These are phyloP conservation scores for Lucifuga dentata DNA, from an alignment of 2,113 vertebrate species.

Conservation along the genomic window DNA sequence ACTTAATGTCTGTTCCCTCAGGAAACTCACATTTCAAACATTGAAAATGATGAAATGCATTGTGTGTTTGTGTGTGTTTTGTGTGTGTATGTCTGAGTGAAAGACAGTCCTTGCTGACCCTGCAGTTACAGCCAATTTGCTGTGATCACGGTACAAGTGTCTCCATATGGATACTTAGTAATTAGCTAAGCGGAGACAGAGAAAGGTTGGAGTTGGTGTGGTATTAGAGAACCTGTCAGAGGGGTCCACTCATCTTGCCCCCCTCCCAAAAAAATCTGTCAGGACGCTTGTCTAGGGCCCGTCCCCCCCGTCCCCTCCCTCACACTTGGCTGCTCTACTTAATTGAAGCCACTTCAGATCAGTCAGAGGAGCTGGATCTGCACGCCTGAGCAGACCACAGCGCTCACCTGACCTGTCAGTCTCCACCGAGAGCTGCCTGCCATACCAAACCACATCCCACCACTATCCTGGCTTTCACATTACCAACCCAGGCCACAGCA, in stretches of 20 bases:
- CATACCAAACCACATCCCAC: slow-evolving; percentile 3
- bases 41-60: slow-evolving; percentile 14
- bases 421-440: slow-evolving; percentile 25
- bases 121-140: slow-evolving; percentile 63
- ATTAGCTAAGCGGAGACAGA: slow-evolving; percentile 68
- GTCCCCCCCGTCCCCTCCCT: slow-evolving; percentile 46
- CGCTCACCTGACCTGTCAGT: slow-evolving; percentile 70
- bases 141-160: slow-evolving; percentile 67
- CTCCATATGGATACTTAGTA: slow-evolving; percentile 63
- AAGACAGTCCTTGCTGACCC: slow-evolving; percentile 44
- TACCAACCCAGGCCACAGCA: background rate
- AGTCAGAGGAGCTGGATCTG: slow-evolving; percentile 60
- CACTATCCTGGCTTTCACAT: background rate
- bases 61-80: slow-evolving; percentile 17
- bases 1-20: slow-evolving; percentile 8
- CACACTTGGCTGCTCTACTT: slow-evolving; percentile 72
- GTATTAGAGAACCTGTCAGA: slow-evolving; percentile 63
- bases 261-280: slow-evolving; percentile 46
- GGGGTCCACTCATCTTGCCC: slow-evolving; percentile 26
- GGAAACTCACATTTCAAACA: slow-evolving; percentile 26
- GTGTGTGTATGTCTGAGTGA: background rate
- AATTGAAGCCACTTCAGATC: slow-evolving; percentile 77
- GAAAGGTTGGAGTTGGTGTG: slow-evolving; percentile 49
- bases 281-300: slow-evolving; percentile 42
- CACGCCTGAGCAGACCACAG: slow-evolving; percentile 43